Evolutionary conservation across 2,797 vertebrate genomes (phyloP).

Genomic region (Phyllotis vaccarum): DNA sequence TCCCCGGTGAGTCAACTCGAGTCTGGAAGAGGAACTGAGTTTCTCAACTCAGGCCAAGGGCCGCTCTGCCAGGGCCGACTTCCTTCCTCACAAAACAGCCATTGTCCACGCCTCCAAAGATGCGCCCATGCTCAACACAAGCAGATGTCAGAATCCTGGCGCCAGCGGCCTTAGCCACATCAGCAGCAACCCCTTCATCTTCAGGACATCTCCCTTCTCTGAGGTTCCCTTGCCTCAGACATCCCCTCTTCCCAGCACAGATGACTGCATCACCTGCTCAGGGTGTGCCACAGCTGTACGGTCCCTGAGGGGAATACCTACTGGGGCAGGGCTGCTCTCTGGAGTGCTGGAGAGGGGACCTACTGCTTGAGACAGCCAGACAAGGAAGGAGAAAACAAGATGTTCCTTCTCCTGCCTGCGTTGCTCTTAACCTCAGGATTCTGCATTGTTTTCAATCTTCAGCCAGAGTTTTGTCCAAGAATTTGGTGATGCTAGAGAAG

Average conservation of each 20-base stretch:
- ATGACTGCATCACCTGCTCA: constrained; percentile 13
- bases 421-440: constrained; percentile 37
- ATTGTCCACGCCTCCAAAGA: constrained; percentile 17
- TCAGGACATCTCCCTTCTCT: background rate
- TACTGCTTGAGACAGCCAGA: constrained; percentile 1
- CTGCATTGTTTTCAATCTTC: constrained; percentile 83
- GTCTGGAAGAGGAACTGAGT: constrained; percentile 46
- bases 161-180: background rate
- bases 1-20: constrained; percentile 62
- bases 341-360: constrained; percentile 25
- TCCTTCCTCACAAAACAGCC: constrained; percentile 60
- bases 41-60: constrained; percentile 52
- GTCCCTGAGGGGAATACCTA: constrained; percentile 63
- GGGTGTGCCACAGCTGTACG: constrained; percentile 30
- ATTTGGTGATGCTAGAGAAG: constrained; percentile 82
- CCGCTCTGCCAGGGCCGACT: background rate
- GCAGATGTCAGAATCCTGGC: background rate
- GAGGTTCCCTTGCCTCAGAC: background rate
- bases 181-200: background rate
- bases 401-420: constrained; percentile 72
- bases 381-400: constrained; percentile 70
- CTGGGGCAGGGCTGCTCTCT: constrained; percentile 27
- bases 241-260: background rate
- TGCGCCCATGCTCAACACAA: background rate
- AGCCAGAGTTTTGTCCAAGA: constrained; percentile 81